Percentiles rank a stretch among this genome's conserved stretches.
These are phyloP conservation scores for Bovichtus variegatus DNA, from an alignment of 2,797 vertebrate species.

Conservation along the genomic window DNA sequence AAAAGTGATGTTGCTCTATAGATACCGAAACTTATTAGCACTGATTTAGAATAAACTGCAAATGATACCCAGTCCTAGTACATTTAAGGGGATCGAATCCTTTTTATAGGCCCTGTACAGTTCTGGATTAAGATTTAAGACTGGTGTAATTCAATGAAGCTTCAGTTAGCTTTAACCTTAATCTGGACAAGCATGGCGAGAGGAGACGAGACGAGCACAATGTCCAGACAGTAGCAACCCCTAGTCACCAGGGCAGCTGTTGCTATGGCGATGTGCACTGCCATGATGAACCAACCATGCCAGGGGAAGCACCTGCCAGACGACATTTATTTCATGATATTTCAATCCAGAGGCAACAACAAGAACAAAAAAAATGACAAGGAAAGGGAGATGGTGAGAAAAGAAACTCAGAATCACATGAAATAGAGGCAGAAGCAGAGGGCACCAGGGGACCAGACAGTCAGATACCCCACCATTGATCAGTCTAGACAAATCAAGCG, in stretches of 20 bases:
- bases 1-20: background rate
- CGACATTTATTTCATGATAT: conserved; percentile 64
- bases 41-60: background rate
- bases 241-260: conserved; percentile 72
- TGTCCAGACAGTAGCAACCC: conserved; percentile 68
- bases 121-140: conserved; percentile 60
- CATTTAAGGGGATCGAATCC: conserved; percentile 30
- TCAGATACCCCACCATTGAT: background rate
- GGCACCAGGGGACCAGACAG: background rate
- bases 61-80: conserved; percentile 20
- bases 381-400: conserved; percentile 3
- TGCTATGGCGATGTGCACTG: conserved; percentile 68
- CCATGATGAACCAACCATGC: conserved; percentile 61
- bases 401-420: conserved; percentile 1
- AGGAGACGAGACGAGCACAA: conserved; percentile 9
- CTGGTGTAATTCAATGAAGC: conserved; percentile 53
- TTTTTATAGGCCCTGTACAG: conserved; percentile 51
- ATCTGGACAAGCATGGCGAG: conserved; percentile 53
- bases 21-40: background rate
- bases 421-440: conserved; percentile 1
- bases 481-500: background rate
- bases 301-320: conserved; percentile 70
- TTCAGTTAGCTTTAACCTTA: conserved; percentile 71
- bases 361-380: conserved; percentile 21
- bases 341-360: conserved; percentile 41